Conservation (phyloP, 2,113 vertebrate genomes). For the Mus pahari region DNA sequence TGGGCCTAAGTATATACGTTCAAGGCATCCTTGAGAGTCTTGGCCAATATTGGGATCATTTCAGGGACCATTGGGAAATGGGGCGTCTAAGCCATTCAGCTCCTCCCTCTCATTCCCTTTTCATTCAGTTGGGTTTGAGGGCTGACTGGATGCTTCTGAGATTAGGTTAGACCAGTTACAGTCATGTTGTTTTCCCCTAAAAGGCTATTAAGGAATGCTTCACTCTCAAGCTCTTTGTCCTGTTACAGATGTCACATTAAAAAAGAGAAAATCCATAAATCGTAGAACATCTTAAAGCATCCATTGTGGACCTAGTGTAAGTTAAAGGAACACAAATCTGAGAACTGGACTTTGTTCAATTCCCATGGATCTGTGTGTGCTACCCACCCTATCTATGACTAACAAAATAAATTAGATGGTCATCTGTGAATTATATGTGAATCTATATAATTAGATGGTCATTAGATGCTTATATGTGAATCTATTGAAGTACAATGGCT, state of each 20-base stretch:
- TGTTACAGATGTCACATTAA: neutral
- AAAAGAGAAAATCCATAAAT: constrained; percentile 40
- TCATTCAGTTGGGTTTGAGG: neutral
- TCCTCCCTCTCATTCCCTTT: neutral
- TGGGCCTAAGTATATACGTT: neutral
- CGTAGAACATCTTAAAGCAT: neutral
- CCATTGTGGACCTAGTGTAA: neutral
- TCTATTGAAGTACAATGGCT: neutral
- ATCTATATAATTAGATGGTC: neutral
- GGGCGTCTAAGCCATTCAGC: neutral
- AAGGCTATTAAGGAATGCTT: neutral
- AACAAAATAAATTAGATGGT: neutral
- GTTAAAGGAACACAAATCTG: neutral
- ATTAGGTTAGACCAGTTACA: neutral
- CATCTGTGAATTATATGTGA: too few relatives aligned
- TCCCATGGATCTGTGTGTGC: neutral
- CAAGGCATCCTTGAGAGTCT: neutral
- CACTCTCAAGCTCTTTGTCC: neutral
- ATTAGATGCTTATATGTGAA: neutral
- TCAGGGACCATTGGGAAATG: neutral
- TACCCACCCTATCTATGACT: too few relatives aligned
- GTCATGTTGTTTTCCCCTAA: neutral
- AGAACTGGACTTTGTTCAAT: neutral
- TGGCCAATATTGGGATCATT: neutral
- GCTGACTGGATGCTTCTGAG: neutral